Evolutionary conservation across 2,113 vertebrate genomes (phyloP).

Genomic region (Carlito syrichta): DNA sequence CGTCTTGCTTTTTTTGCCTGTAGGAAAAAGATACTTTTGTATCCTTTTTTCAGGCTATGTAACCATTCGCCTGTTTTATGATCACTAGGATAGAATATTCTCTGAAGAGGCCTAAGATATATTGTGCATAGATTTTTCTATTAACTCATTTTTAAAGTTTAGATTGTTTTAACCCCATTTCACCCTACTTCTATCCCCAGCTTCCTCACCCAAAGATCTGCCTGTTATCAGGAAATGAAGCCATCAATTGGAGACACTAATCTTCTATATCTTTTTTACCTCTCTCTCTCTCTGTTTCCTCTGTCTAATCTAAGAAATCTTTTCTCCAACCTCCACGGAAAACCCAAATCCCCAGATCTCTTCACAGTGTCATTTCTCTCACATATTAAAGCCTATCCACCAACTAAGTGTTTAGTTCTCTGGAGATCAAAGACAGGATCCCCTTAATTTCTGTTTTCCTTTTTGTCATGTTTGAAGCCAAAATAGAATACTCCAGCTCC

Average conservation of each 20-base stretch:
- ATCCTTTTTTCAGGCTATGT: not conserved
- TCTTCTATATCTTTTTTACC: not conserved
- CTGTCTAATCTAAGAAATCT: accelerated
- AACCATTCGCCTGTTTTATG: not conserved
- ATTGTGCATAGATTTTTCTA: not conserved
- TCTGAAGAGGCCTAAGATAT: not conserved
- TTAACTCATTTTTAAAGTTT: not conserved
- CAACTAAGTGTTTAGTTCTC: not conserved
- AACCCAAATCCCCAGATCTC: not conserved
- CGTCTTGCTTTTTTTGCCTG: not conserved
- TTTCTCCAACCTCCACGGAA: not conserved
- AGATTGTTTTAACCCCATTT: not conserved
- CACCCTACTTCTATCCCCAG: not conserved
- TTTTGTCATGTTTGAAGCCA: not conserved
- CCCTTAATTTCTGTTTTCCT: not conserved
- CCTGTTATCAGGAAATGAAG: not conserved
- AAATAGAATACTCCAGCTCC: not conserved
- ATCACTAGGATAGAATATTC: not conserved
- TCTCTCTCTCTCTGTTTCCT: not conserved
- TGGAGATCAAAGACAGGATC: not conserved
- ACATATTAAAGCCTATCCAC: not conserved
- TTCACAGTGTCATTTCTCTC: not conserved
- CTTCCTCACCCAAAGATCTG: not conserved
- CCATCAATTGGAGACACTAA: not conserved
- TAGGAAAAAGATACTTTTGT: not conserved